Evolutionary conservation across 1,140 invertebrate genomes (phyloP), one percentile per base, ranked within the genome.

Genomic region (Ditylenchus dipsaci): DNA sequence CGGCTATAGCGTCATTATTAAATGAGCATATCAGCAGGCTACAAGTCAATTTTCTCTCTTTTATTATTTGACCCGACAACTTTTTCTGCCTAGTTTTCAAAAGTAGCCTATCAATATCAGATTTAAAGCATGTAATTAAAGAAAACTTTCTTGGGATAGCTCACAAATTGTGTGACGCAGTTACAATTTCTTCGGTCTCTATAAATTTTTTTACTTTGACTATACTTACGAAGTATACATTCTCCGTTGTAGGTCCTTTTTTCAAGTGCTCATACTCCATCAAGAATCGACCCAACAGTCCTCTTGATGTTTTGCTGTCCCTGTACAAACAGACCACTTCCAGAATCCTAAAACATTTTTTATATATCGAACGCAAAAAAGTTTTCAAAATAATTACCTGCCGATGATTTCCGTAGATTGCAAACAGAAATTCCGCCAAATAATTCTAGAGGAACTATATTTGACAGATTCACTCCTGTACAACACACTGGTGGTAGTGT

Each of bases 391-490:
- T 29, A 63, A 3, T 65, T 63, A 69, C 63, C 60, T 64, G 0
- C 68, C 63, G 13, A 59, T 45, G 13, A 69, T 72, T 33, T 81
- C 76, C 7, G 69, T 68, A 5, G 71, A 80, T 67, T 79, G 74
- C 11, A 79, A 23, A 33, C 68, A 71, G 49, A 79, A 79, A 0
- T 69, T 63, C 53, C 72, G 30, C 57, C 76, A 79, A n/a, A 65
- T 27, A 58, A 78, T 64, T 61, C 77, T 67, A 11, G 74, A 29
- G 23, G 68, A 66, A 49, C 42, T 49, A 43, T 59, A 69, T 67
- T 78, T 81, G 11, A 49, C n/a, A 30, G 33, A 23, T 68, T 79
- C 77, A 59, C 78, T 78, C 26, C 78, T 68, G 49, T 78, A 78
- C 9, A 78, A 30, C 27, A 78, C 53, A n/a, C 47, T 61, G 8